Base-by-base conservation (phyloP, 1,140 invertebrate species). In the Drepana arcuata region DNA sequence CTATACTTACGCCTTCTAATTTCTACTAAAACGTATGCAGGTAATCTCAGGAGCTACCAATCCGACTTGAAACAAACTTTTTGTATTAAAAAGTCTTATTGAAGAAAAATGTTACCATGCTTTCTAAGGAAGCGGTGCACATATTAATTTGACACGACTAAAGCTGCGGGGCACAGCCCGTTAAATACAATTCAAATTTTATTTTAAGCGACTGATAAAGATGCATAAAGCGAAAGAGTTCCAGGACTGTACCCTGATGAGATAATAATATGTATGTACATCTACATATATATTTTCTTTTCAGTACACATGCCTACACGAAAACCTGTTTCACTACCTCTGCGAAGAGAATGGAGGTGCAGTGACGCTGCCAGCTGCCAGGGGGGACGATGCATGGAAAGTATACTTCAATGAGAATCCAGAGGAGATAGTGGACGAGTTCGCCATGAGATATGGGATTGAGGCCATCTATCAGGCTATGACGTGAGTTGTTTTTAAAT, bases 391-490 rank as follows among this genome's bases (percentile, higher is more conserved):
- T 58, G 95, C 94, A 0, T 99, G 98, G 98, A 99, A 99, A 73
- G 89, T 99, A 3, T 99, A 99, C 81, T 99, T 99, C 79, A 97
- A 99, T 72, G 95, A 98, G 53, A 93, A 93, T 14, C 94, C 95
- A 0, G 95, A 99, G 70, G 98, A 99, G 71, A 97, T 99, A 32
- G 96, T 99, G 0, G 97, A 99, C 70, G 98, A 99, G 80, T 99
- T 99, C 83, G 97, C 98, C 0, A 99, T 99, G 96, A 88, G 98
- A 85, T 99, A 99, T 81, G 98, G 98, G 13, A 99, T 99, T 48
- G 98, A 99, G 80, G 95, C 93, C 36, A 99, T 99, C 52, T 99
- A 99, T 85, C 97, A 99, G 86, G 98, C 97, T 15, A 99, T 99
- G 97, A 99, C 97, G 94, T 97, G 85, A 93, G 92, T 86, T 25